Evolutionary conservation across 2,797 vertebrate genomes (phyloP).

Genomic region (Ctenochaetus hawaiiensis): DNA sequence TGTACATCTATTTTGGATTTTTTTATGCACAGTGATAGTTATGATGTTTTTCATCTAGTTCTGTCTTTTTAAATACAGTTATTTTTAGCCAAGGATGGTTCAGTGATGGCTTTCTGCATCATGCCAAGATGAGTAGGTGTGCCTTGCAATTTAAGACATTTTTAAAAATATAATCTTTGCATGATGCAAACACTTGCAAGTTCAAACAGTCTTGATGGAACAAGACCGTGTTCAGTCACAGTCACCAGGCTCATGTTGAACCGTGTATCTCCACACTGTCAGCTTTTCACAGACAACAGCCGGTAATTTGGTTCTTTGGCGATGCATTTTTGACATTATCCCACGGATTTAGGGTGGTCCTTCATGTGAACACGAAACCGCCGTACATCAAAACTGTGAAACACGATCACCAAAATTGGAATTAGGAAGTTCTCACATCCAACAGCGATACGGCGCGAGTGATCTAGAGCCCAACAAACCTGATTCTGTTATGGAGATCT

Average conservation of each 20-base stretch:
- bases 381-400: conserved; percentile 46
- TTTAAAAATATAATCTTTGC: neutral
- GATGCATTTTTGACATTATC: conserved; percentile 21
- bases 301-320: neutral
- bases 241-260: neutral
- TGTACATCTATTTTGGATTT: neutral
- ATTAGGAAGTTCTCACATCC: conserved; percentile 35
- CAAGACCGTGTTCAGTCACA: neutral
- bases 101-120: neutral
- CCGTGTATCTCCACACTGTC: conserved; percentile 5
- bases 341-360: neutral
- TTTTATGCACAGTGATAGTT: neutral
- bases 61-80: neutral
- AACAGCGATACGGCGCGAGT: conserved; percentile 30
- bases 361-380: conserved; percentile 18
- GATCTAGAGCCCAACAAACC: conserved; percentile 54
- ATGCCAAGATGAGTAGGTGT: conserved; percentile 13
- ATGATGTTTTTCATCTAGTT: conserved; percentile 3
- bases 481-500: conserved; percentile 59
- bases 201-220: neutral
- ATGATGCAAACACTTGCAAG: conserved; percentile 22
- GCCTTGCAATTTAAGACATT: neutral
- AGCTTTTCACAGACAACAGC: conserved; percentile 9
- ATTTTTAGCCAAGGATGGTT: neutral
- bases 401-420: conserved; percentile 36